Evolutionary conservation across 2,797 vertebrate species (phyloP).

Genomic region (Australoheros facetus): DNA sequence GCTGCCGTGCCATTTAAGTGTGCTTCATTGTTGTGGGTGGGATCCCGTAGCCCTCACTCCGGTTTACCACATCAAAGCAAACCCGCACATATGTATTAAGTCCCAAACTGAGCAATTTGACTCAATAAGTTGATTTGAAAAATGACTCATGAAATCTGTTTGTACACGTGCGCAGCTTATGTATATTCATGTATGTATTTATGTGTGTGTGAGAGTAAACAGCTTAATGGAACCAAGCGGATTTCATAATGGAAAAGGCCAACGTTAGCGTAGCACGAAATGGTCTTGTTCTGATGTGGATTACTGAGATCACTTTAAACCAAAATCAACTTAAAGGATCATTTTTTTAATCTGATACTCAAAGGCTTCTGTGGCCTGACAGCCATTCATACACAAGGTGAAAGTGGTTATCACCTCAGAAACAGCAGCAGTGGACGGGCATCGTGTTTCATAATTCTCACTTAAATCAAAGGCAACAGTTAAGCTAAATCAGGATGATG

Average conservation of each 20-base stretch:
- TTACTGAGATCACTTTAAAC: slow-evolving; percentile 66
- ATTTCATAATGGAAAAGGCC: slow-evolving; percentile 75
- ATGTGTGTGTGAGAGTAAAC: slow-evolving; percentile 53
- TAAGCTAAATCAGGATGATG: slow-evolving; percentile 72
- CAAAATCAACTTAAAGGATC: slow-evolving; percentile 71
- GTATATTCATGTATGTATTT: slow-evolving; percentile 29
- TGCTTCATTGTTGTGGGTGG: slow-evolving; percentile 91
- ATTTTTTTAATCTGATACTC: slow-evolving; percentile 45
- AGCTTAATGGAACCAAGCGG: slow-evolving; percentile 76
- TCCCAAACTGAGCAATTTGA: slow-evolving; percentile 33
- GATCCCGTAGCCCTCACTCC: slow-evolving; percentile 90
- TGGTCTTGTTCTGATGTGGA: slow-evolving; percentile 65
- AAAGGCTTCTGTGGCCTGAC: slow-evolving; percentile 36
- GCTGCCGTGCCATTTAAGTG: slow-evolving; percentile 90
- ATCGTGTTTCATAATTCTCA: slow-evolving; percentile 28
- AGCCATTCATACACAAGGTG: slow-evolving; percentile 50
- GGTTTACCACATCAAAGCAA: slow-evolving; percentile 93
- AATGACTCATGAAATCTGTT: slow-evolving; percentile 26
- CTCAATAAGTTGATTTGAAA: slow-evolving; percentile 49
- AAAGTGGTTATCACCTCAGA: slow-evolving; percentile 20
- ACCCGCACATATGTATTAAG: slow-evolving; percentile 88
- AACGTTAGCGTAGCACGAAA: slow-evolving; percentile 50
- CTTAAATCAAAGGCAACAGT: slow-evolving; percentile 60
- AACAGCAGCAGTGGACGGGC: background rate
- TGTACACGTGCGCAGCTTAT: slow-evolving; percentile 33